phyloP scores from a whole-genome alignment of 92 coral and sea anemone species.

The Zoanthus solanderi region DNA sequence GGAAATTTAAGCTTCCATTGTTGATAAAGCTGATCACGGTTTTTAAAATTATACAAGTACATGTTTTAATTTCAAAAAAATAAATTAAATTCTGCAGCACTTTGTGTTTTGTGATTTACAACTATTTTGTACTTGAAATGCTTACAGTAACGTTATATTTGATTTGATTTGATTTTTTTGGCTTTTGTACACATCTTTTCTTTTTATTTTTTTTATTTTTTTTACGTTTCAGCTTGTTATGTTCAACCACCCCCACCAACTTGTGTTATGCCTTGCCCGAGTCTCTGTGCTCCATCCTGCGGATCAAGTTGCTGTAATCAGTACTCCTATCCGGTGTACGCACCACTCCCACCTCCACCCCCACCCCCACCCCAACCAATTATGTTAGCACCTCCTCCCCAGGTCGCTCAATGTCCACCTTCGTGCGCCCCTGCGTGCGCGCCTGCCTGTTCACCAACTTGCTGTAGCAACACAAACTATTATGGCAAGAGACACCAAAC shows the following conservation, averaged over 20 bases:
- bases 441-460: constrained; percentile 39
- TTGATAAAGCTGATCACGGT: too few relatives aligned
- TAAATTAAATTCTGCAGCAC: too few relatives aligned
- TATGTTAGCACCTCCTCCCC: constrained; percentile 24
- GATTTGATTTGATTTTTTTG: too few relatives aligned
- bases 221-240: constrained; percentile 20
- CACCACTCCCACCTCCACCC: constrained; percentile 16
- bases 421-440: constrained; percentile 41
- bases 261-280: constrained; percentile 25
- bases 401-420: constrained; percentile 8
- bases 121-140: too few relatives aligned
- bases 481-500: constrained; percentile 37
- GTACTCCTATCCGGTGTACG: constrained; percentile 35
- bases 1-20: too few relatives aligned
- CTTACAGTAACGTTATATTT: too few relatives aligned
- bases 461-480: constrained; percentile 31
- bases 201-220: too few relatives aligned
- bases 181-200: too few relatives aligned
- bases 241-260: constrained; percentile 34
- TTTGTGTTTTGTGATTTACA: too few relatives aligned
- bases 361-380: constrained; percentile 9
- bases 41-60: too few relatives aligned
- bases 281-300: constrained; percentile 34
- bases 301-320: constrained; percentile 37
- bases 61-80: too few relatives aligned